Percentiles rank a stretch among this genome's conserved stretches.
Evolutionary conservation across 2,113 vertebrate species (phyloP).

Genomic region (Rhipidura dahli): DNA sequence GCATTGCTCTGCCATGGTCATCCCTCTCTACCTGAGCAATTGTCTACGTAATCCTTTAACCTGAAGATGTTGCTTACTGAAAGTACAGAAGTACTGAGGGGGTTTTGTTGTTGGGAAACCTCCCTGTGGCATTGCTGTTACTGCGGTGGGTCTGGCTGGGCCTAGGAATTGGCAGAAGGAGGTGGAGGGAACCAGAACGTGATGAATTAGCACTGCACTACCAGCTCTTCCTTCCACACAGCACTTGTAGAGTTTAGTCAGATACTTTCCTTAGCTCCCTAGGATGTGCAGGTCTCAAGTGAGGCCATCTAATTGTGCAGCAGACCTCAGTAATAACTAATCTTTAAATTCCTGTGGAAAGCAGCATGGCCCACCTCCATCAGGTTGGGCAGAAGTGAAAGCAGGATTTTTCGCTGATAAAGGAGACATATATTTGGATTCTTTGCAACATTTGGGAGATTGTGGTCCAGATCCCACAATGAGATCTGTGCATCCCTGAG

Average conservation of each 20-base stretch:
- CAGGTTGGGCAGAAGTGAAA: neutral
- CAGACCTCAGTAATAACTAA: neutral
- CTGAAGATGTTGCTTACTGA: neutral
- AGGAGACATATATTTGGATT: neutral
- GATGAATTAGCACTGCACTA: neutral
- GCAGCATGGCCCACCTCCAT: neutral
- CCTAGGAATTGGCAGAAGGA: neutral
- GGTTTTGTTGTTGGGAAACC: neutral
- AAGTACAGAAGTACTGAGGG: neutral
- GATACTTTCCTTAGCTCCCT: neutral
- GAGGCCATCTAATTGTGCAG: neutral
- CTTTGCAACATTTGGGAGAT: neutral
- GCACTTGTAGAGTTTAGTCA: neutral
- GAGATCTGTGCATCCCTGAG: neutral
- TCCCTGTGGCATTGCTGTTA: neutral
- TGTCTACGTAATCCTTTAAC: neutral
- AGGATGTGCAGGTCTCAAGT: neutral
- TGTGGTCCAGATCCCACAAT: neutral
- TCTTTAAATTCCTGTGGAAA: neutral
- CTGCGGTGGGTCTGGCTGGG: neutral
- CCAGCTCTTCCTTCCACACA: neutral
- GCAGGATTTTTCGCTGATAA: neutral
- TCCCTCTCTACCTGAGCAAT: neutral
- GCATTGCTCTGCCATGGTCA: neutral
- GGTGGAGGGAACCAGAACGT: neutral